A percentile compares a stretch with the other conserved stretches of the same genome.
Evolutionary conservation across 2,888 invertebrate genomes (phyloP).

Genomic region (Diarsia rubi): DNA sequence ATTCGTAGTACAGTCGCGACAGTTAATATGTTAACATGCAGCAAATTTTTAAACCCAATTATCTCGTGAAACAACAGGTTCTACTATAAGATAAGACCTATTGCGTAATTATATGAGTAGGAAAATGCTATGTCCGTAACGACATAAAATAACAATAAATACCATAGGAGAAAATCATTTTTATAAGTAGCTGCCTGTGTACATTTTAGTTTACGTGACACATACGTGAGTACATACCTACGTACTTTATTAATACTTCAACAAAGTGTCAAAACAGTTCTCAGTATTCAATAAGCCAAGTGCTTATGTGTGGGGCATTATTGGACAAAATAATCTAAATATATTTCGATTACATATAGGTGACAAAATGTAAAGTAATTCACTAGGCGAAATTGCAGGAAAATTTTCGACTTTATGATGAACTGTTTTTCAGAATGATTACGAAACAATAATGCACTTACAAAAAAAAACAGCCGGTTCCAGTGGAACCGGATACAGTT

Average conservation of each 20-base stretch:
- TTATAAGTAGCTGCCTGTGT: too few species aligned
- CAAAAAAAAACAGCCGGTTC: too few species aligned
- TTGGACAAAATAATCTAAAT: conserved; percentile 20
- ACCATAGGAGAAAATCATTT: too few species aligned
- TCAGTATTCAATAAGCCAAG: conserved; percentile 4
- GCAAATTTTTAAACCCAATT: too few species aligned
- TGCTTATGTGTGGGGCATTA: conserved; percentile 1
- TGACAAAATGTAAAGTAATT: conserved; percentile 13
- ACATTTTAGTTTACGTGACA: too few species aligned
- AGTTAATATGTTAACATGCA: too few species aligned
- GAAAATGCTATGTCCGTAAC: too few species aligned
- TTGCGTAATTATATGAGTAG: too few species aligned
- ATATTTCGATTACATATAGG: conserved; percentile 17
- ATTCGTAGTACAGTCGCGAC: neutral
- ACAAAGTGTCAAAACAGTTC: conserved; percentile 1
- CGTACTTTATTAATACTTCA: conserved; percentile 1
- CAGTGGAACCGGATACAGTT: too few species aligned
- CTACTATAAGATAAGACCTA: too few species aligned
- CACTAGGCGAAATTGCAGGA: neutral
- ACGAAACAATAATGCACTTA: neutral
- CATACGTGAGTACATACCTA: neutral
- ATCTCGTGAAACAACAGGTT: too few species aligned
- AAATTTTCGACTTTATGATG: neutral
- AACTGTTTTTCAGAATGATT: neutral
- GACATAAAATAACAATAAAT: too few species aligned